Percentiles rank a stretch among this genome's conserved stretches.
These are phyloP conservation scores for Neolamprologus caudopunctatus DNA, from an alignment of 2,113 vertebrate species.

Conservation along the genomic window DNA sequence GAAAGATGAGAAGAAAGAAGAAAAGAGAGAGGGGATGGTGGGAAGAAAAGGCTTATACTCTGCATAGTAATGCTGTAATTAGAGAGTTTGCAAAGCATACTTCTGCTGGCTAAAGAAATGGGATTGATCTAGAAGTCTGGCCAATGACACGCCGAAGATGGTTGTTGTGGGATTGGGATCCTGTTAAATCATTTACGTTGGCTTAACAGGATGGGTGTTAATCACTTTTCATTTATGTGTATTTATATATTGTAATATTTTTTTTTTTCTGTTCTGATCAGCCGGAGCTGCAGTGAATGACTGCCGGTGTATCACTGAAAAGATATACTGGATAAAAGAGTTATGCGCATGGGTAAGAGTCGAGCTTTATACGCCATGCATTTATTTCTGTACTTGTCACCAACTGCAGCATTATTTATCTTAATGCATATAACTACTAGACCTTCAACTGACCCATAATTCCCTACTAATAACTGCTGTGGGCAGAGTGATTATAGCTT, in stretches of 20 bases:
- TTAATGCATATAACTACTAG: slow-evolving; percentile 83
- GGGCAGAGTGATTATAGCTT: slow-evolving; percentile 80
- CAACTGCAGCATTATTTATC: slow-evolving; percentile 83
- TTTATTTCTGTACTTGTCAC: slow-evolving; percentile 70
- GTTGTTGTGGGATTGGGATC: neutral
- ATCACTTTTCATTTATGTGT: neutral
- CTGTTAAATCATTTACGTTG: neutral
- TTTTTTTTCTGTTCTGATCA: neutral
- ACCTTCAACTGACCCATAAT: slow-evolving; percentile 88
- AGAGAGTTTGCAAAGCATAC: slow-evolving; percentile 14
- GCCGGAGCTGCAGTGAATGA: neutral
- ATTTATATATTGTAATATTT: neutral
- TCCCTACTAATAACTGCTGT: slow-evolving; percentile 85
- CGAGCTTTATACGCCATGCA: neutral
- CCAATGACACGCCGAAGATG: neutral
- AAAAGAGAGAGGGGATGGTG: neutral
- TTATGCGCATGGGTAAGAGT: neutral
- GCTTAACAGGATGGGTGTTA: neutral
- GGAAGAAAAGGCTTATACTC: neutral
- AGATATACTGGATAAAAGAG: neutral
- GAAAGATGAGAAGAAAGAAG: slow-evolving; percentile 3
- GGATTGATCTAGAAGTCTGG: neutral
- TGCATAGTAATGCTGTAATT: slow-evolving; percentile 33
- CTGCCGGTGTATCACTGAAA: neutral
- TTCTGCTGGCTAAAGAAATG: neutral